phyloP scores from a whole-genome alignment of 2,888 invertebrate genomes.

The Itoplectis maculator region DNA sequence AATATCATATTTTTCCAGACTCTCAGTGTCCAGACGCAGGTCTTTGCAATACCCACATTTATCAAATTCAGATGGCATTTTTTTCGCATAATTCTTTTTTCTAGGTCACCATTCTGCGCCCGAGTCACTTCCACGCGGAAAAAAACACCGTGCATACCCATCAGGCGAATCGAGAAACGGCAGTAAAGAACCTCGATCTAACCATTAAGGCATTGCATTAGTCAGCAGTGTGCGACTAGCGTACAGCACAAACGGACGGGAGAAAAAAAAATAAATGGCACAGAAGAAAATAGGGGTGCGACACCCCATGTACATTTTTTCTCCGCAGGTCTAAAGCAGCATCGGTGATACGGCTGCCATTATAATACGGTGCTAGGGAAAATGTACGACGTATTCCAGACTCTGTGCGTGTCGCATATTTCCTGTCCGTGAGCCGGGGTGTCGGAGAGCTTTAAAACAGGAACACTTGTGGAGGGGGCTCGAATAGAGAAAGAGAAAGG shows the following conservation, averaged over 20 bases:
- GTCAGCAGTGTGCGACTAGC: neutral
- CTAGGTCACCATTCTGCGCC: neutral
- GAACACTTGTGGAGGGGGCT: neutral
- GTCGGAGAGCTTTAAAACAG: slow-evolving; percentile 8
- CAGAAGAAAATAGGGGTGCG: slow-evolving; percentile 36
- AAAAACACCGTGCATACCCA: neutral
- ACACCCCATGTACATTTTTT: slow-evolving; percentile 8
- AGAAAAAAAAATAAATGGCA: slow-evolving; percentile 32
- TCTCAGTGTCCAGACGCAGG: too few species aligned
- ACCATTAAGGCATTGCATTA: slow-evolving; percentile 7
- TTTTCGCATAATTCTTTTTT: neutral
- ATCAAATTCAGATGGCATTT: too few species aligned
- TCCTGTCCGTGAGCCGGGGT: neutral
- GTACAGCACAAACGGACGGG: slow-evolving; percentile 22
- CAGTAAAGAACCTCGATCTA: slow-evolving; percentile 1
- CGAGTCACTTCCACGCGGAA: neutral
- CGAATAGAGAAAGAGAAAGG: neutral
- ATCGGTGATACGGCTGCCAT: neutral
- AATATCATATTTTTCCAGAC: too few species aligned
- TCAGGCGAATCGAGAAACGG: neutral
- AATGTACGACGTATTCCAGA: neutral
- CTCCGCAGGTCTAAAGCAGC: neutral
- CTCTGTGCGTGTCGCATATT: neutral
- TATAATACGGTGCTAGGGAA: neutral
- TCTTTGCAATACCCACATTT: too few species aligned